Conservation (phyloP, 2,797 vertebrate genomes). For the Coracias cyanogaster region DNA sequence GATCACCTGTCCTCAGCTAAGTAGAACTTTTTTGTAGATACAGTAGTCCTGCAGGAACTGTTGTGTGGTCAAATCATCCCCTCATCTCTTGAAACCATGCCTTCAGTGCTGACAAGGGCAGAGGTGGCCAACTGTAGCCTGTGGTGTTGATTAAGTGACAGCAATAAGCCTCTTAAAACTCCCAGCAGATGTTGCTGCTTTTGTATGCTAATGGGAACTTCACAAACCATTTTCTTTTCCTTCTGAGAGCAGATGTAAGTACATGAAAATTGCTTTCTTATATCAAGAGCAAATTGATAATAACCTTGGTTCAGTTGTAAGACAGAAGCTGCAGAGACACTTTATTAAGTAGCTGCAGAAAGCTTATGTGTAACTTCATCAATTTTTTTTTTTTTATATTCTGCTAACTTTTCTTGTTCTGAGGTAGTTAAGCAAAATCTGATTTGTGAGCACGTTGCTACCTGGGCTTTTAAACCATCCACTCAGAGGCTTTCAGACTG, state of each 20-base stretch:
- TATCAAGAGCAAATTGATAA: constrained; percentile 72
- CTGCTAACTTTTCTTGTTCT: constrained; percentile 64
- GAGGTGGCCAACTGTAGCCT: constrained; percentile 16
- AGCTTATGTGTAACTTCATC: constrained; percentile 63
- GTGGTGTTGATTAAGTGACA: constrained; percentile 4
- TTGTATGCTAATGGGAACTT: constrained; percentile 63
- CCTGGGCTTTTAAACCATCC: background rate
- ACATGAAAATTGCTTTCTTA: constrained; percentile 41
- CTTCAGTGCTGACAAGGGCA: background rate
- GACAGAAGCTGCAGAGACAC: constrained; percentile 39
- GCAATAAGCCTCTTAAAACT: constrained; percentile 49
- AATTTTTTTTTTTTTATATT: constrained; percentile 71
- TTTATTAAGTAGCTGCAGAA: constrained; percentile 57
- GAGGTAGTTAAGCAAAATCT: constrained; percentile 57
- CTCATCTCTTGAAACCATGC: background rate
- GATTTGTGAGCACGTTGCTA: background rate
- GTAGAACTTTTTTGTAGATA: background rate
- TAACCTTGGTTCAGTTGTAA: constrained; percentile 59
- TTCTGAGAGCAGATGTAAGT: constrained; percentile 64
- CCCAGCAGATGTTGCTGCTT: constrained; percentile 60
- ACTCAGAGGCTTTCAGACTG: background rate
- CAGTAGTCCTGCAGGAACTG: background rate
- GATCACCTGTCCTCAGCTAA: background rate
- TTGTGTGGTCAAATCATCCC: background rate
- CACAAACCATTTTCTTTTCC: constrained; percentile 59